Base-by-base conservation (phyloP, 1,140 invertebrate genomes). In the Drosophila sturtevanti region DNA sequence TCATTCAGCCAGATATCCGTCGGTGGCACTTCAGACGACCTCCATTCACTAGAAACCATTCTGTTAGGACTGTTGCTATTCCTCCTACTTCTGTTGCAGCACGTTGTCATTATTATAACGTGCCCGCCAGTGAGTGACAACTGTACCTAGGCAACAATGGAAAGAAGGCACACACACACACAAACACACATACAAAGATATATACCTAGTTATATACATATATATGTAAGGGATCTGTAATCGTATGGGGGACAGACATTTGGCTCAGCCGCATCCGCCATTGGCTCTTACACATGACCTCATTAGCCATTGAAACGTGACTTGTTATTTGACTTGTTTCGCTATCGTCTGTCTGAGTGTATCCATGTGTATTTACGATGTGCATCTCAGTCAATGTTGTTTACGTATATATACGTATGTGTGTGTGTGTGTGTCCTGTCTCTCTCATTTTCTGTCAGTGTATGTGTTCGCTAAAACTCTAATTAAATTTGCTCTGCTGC, bases 221-320 rank as follows among this genome's bases (percentile, higher is more conserved):
- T 34, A n/a, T 18, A 18, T 48, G 11, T 9, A 4, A 18, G 3
- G n/a, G 18, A 44, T 56, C 51, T 41, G 62, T n/a, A 70, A 56
- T 68, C 24, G 66, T 41, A 68, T 58, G 7, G 5, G 27, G 7
- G 44, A 22, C 66, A 69, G 41, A 54, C 35, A 41, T 52, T 72
- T 63, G 63, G 71, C 65, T 62, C 67, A 27, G 54, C 59, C 69
- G 68, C 77, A 77, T 72, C 69, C 79, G 68, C 68, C 77, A 89
- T 84, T 89, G 81, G 77, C 72, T 72, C 77, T 85, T 78, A 89
- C 80, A 90, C 89, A 90, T 81, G 89, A 90, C 89, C 89, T 90
- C 89, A 90, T 90, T 90, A 90, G 80, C 82, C 79, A 79, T 81
- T 79, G 77, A 81, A 90, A 90, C 89, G 89, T 90, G 89, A 90